Evolutionary conservation across 2,113 vertebrate genomes (phyloP), one percentile per base, ranked within the genome.

Genomic region (Rynchops niger): DNA sequence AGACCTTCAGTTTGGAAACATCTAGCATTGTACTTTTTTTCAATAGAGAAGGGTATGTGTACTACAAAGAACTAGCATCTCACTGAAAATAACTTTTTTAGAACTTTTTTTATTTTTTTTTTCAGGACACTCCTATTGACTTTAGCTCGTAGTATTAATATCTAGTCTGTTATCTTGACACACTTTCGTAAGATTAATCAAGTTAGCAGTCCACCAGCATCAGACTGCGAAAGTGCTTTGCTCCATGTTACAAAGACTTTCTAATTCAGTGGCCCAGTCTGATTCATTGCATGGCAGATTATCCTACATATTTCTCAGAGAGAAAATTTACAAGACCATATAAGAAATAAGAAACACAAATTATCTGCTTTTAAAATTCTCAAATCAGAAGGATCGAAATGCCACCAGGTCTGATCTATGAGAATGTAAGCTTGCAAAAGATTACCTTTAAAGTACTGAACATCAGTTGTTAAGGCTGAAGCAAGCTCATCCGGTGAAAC

Each of bases 401-500:
- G 20, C 6, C 26, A 71, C 13, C 17, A 69, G 3, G 18, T 45
- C 30, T 69, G 14, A 91, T 23, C n/a, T 77, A 40, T 23, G 22
- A 82, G 32, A 88, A 76, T n/a, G 29, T 32, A 78, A 69, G 6
- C 32, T 82, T 88, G 50, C 78, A 86, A 79, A 66, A 67, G 2
- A 70, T 91, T 98, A 99, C 99, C 99, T 99, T 99, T 99, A 72
- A 99, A 98, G 97, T 99, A 99, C 49, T 99, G 99, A 83, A 99
- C 97, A 38, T 99, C 99, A 38, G 99, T 99, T 47, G 99, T 99
- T 95, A 99, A 98, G 85, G 99, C 99, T 22, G 98, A 98, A 79
- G 98, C 98, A 62, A 99, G 76, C 38, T 99, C 99, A 61, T 98
- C 99, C 29, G 98, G 55, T 43, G 98, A 98, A 76, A 99, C 99